Evolutionary conservation across 2,797 vertebrate genomes (phyloP).

Genomic region (Threskiornis aethiopicus): DNA sequence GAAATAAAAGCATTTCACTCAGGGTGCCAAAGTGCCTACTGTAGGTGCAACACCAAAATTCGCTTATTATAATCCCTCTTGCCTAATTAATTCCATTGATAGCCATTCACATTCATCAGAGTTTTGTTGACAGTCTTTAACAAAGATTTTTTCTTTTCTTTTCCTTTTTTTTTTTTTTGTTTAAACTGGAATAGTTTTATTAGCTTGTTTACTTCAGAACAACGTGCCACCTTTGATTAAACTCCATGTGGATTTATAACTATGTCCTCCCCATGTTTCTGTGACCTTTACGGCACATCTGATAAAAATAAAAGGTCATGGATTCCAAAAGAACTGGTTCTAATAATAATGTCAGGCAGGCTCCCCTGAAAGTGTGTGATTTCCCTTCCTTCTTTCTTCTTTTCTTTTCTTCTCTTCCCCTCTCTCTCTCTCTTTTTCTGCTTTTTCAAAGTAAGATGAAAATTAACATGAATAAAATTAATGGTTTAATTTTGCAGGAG

Average conservation of each 20-base stretch:
- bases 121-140: conserved; percentile 67
- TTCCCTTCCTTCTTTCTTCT: conserved; percentile 50
- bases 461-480: conserved; percentile 78
- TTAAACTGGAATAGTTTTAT: conserved; percentile 71
- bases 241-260: conserved; percentile 80
- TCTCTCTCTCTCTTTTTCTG: not conserved
- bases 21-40: conserved; percentile 49
- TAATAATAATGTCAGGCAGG: conserved; percentile 72
- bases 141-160: conserved; percentile 48
- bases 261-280: conserved; percentile 67
- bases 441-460: conserved; percentile 69
- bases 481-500: conserved; percentile 78
- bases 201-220: conserved; percentile 75
- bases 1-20: conserved; percentile 49
- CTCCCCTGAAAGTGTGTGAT: conserved; percentile 48
- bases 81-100: conserved; percentile 76
- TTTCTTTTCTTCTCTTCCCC: not conserved
- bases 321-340: conserved; percentile 69
- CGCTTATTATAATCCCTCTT: conserved; percentile 65
- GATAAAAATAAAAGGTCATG: conserved; percentile 78
- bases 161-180: not conserved
- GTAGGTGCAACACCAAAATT: conserved; percentile 57
- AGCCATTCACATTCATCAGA: conserved; percentile 55
- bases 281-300: conserved; percentile 79
- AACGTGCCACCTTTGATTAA: conserved; percentile 80